Conservation (phyloP, 2,797 vertebrate genomes). For the Garrulus glandarius region DNA sequence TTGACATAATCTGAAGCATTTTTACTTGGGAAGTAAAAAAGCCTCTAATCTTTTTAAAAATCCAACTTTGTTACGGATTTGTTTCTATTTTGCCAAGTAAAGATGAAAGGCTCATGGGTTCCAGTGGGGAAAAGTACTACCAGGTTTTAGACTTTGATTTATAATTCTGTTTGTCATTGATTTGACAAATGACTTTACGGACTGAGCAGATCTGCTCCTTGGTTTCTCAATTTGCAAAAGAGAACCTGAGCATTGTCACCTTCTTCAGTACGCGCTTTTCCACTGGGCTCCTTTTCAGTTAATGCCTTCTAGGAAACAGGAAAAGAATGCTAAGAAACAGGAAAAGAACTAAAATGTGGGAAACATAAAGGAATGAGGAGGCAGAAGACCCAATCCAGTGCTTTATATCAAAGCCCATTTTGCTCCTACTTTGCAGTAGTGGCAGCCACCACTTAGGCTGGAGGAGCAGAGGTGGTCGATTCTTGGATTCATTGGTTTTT, state of each 20-base stretch:
- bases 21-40: background rate
- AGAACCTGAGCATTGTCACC: background rate
- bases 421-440: background rate
- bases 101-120: background rate
- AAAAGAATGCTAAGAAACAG: background rate
- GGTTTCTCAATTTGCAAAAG: background rate
- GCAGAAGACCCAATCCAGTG: background rate
- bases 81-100: background rate
- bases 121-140: background rate
- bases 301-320: background rate
- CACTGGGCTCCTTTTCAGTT: background rate
- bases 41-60: background rate
- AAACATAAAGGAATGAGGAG: background rate
- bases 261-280: background rate
- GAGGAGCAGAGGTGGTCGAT: background rate
- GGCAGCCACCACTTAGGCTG: background rate
- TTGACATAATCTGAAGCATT: background rate
- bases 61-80: background rate
- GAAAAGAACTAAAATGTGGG: background rate
- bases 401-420: background rate
- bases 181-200: background rate
- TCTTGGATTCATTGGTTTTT: background rate
- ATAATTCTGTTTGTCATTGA: background rate
- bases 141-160: background rate
- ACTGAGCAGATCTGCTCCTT: background rate